Base-by-base conservation (phyloP, 1,140 invertebrate species). In the Physella acuta region DNA sequence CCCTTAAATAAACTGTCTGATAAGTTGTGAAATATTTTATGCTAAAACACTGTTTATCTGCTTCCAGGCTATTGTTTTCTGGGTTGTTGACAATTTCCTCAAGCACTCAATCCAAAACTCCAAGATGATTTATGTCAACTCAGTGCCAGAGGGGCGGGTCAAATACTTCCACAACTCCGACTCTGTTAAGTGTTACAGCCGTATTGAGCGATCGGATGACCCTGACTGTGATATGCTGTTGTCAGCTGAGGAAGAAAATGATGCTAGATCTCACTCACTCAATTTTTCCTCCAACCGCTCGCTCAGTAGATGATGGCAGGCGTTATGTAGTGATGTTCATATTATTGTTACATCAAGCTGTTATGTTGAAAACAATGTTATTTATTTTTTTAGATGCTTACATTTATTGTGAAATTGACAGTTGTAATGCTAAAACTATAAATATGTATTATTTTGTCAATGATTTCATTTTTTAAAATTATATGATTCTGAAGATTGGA, bases 71-170 rank as follows among this genome's bases (percentile, higher is more conserved):
- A 58, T 68, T 2, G 66, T 68, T 16, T 68, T 68, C 39, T 68
- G 66, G 66, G 66, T 68, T 30, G 56, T 60, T 3, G 66, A 68
- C 66, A 68, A 68, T 28, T 68, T 68, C 84, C 84, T 93, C 31
- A 93, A 92, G 90, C 81, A 81, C 62, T 85, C 86, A 74, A 78
- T 79, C n/a, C 77, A 75, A 59, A 75, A 81, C 24, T 72, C 84
- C 55, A 85, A 86, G 72, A 84, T 85, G 4, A 86, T 86, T 70
- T 83, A 87, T 56, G 85, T 86, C 52, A 79, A 68, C 39, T 60
- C 71, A 65, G 73, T 76, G 52, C 61, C 71, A 59, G 66, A 68
- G 30, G 66, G 66, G 3, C 68, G 74, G n/a, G 78, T 80, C 14
- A 75, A 76, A 34, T 82, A 80, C 61, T 77, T 75, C 49, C 76